Evolutionary conservation across 2,888 invertebrate species (phyloP).

Genomic region (Eurytoma californica): DNA sequence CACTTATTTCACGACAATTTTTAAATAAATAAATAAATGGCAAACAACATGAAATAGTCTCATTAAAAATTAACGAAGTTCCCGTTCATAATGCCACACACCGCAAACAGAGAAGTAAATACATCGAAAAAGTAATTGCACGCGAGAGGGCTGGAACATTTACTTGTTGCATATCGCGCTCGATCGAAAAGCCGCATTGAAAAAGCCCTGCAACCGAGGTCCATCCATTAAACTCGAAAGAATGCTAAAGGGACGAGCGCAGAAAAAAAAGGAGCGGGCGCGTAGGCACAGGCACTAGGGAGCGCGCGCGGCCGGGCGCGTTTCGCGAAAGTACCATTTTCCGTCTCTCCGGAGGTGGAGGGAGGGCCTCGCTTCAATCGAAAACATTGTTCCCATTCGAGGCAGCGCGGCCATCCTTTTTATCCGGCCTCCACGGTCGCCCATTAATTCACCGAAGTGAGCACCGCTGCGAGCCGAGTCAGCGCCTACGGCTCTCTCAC

Average conservation of each 20-base stretch:
- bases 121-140: no score
- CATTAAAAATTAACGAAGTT: no score
- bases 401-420: background rate
- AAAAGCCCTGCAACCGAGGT: background rate
- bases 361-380: conserved; percentile 24
- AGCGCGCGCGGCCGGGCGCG: background rate
- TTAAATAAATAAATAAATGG: no score
- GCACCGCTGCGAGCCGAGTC: background rate
- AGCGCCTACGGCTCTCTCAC: conserved; percentile 16
- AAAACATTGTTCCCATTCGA: conserved; percentile 39
- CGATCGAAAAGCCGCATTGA: no score
- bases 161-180: no score
- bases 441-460: conserved; percentile 46
- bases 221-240: background rate
- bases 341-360: background rate
- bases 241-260: background rate
- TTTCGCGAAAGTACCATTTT: conserved; percentile 18
- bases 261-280: background rate
- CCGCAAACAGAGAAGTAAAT: no score
- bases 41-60: no score
- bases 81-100: no score
- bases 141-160: no score
- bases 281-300: background rate
- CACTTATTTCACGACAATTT: no score
- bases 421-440: background rate